These are phyloP conservation scores for Montipora cactus DNA, from an alignment of 64 coral and sea anemone species.

Conservation along the genomic window DNA sequence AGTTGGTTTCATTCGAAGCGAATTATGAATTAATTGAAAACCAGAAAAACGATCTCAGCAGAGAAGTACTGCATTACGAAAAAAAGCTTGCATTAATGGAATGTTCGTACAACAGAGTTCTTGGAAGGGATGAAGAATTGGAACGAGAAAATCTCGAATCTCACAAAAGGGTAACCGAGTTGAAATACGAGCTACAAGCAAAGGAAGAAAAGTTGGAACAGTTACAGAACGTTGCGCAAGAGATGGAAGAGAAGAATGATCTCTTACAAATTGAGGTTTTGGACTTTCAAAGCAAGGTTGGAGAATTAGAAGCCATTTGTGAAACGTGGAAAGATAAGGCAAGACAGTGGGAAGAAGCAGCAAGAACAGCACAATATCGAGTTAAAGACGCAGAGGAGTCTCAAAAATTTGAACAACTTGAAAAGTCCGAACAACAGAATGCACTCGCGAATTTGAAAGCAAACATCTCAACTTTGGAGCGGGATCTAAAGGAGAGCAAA, in stretches of 20 bases:
- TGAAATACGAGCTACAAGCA: conserved; percentile 71
- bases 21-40: conserved; percentile 66
- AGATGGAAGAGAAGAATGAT: conserved; percentile 62
- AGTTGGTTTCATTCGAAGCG: conserved; percentile 55
- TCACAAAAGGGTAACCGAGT: conserved; percentile 72
- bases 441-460: conserved; percentile 29
- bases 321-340: conserved; percentile 66
- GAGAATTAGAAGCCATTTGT: conserved; percentile 75
- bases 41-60: conserved; percentile 63
- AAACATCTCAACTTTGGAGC: conserved; percentile 64
- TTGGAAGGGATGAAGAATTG: conserved; percentile 70
- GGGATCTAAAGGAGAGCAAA: conserved; percentile 47
- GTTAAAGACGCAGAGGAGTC: conserved; percentile 24
- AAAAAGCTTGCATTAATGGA: conserved; percentile 70
- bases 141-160: conserved; percentile 74
- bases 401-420: conserved; percentile 41
- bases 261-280: conserved; percentile 69
- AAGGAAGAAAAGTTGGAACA: conserved; percentile 58
- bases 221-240: conserved; percentile 29
- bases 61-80: conserved; percentile 58
- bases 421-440: conserved; percentile 29
- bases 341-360: conserved; percentile 33
- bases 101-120: conserved; percentile 55
- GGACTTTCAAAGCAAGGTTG: conserved; percentile 64
- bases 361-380: conserved; percentile 18